Conservation (phyloP, 92 coral and sea anemone genomes). For the Porites rus region DNA sequence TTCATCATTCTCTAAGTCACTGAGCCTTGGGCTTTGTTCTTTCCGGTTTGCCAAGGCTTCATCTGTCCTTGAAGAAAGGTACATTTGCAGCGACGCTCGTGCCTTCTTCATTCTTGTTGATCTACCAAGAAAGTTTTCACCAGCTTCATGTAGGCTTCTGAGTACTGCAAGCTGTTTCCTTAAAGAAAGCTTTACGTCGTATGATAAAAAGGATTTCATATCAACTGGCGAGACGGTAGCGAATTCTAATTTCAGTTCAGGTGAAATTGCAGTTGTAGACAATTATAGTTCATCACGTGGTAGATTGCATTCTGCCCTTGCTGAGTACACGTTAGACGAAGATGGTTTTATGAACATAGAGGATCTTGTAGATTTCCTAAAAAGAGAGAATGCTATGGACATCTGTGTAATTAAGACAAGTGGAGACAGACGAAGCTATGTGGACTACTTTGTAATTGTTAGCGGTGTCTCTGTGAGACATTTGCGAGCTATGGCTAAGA, state of each 20-base stretch:
- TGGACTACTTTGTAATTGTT: constrained; percentile 92
- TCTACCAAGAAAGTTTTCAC: background rate
- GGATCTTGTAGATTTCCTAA: constrained; percentile 79
- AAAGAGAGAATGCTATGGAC: constrained; percentile 84
- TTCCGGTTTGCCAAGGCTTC: background rate
- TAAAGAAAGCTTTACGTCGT: background rate
- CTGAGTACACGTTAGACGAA: constrained; percentile 34
- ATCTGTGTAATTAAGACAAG: constrained; percentile 87
- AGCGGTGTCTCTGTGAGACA: constrained; percentile 94
- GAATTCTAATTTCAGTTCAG: background rate
- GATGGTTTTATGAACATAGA: constrained; percentile 73
- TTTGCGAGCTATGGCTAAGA: constrained; percentile 93
- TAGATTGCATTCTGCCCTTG: constrained; percentile 1
- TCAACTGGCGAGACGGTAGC: background rate
- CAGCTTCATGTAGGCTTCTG: background rate
- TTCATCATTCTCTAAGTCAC: background rate
- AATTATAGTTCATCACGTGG: background rate
- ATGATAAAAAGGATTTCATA: background rate
- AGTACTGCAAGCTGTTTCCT: background rate
- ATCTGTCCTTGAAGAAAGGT: background rate
- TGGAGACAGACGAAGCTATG: constrained; percentile 85
- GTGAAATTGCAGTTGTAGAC: background rate
- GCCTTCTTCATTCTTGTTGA: background rate
- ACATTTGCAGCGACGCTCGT: background rate
- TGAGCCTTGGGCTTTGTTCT: constrained; percentile 1